Percentiles rank a stretch among this genome's conserved stretches.
Conservation (phyloP, 2,113 vertebrate species). For the Gobiocypris rarus region DNA sequence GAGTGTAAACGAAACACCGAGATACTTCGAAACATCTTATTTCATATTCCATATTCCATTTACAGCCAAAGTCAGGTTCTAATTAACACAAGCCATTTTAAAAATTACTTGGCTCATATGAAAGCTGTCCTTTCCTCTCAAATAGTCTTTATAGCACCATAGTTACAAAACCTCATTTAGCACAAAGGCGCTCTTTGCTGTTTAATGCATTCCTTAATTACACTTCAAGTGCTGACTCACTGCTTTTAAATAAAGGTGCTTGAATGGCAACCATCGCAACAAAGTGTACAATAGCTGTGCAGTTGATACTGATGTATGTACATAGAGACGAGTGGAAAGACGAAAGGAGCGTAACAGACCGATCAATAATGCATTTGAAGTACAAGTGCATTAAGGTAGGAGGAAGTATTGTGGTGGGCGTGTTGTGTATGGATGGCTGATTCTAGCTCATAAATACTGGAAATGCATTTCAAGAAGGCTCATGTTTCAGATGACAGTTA, state of each 20-base stretch:
- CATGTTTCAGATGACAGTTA: constrained; percentile 5
- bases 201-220: constrained; percentile 35
- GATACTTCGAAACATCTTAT: neutral
- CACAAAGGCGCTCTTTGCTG: neutral
- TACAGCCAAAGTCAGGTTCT: neutral
- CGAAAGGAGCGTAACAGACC: neutral
- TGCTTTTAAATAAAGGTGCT: constrained; percentile 19
- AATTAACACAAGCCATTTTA: neutral
- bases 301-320: constrained; percentile 4
- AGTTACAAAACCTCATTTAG: neutral
- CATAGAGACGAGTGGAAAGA: neutral
- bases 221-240: constrained; percentile 23
- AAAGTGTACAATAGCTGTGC: neutral
- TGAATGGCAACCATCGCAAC: neutral
- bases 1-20: neutral
- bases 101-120: neutral
- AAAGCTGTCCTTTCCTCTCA: neutral
- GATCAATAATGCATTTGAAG: constrained; percentile 30
- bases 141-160: neutral
- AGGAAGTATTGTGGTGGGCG: neutral
- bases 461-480: constrained; percentile 30
- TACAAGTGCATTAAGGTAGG: constrained; percentile 33
- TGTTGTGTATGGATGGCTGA: constrained; percentile 17
- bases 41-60: neutral
- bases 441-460: constrained; percentile 29